These are phyloP conservation scores for Chloromyia formosa DNA, from an alignment of 2,888 invertebrate genomes.

Conservation along the genomic window DNA sequence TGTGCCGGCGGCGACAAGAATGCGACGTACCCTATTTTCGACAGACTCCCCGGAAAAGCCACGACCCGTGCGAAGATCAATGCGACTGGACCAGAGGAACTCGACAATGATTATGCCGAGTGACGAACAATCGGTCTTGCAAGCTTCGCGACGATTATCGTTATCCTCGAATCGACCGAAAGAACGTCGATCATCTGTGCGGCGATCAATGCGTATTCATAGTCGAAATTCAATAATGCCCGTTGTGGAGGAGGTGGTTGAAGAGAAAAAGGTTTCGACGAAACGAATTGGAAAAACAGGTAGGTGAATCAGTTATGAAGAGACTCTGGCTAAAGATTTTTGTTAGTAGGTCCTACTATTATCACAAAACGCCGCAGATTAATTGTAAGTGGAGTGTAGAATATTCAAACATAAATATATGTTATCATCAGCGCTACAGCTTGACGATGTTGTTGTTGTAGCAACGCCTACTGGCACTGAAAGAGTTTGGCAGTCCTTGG, in stretches of 20 bases:
- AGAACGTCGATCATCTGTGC: conserved; percentile 12
- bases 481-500: no score
- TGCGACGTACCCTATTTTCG: background rate
- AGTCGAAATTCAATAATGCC: background rate
- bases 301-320: no score
- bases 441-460: no score
- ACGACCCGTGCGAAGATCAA: conserved; percentile 7
- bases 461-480: no score
- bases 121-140: background rate
- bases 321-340: no score
- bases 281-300: conserved; percentile 9
- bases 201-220: conserved; percentile 35
- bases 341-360: no score
- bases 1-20: conserved; percentile 5
- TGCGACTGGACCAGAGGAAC: conserved; percentile 29
- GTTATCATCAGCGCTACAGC: no score
- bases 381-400: no score
- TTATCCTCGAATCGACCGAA: background rate
- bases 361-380: no score
- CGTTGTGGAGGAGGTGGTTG: conserved; percentile 15
- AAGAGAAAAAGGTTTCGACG: background rate
- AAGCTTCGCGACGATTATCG: background rate
- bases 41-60: background rate
- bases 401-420: no score
- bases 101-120: background rate